Base-by-base conservation (phyloP, 2,888 invertebrate genomes). In the Melanophora roralis region DNA sequence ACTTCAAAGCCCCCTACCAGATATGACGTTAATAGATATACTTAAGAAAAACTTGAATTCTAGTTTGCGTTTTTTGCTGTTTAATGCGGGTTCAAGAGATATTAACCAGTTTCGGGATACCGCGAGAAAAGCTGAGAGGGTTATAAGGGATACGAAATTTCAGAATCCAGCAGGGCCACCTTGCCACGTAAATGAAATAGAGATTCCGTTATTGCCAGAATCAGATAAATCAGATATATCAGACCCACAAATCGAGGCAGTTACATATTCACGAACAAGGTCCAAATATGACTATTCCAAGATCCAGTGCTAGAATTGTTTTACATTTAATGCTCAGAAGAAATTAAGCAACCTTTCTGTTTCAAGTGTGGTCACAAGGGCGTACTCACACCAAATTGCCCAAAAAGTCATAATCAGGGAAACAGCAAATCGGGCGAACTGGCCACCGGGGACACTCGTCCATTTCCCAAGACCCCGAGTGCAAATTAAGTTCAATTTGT, bases 281-380 rank as follows among this genome's bases (percentile, higher is more conserved):
- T 2, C 9, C 8, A 49, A 21, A 2, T 19, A 32, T 27, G 64
- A 51, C 38, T 51, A 27, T 11, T 38, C 51, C 11, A 23, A 38
- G 1, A 38, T 65, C 5, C 21, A 23, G 4, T 65, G 64, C 7
- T 49, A 36, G 64, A 64, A 64, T 32, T 62, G 60, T 8, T 12
- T 8, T 47, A 62, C 34, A 62, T 62, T 1, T 59, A 59, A 14
- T 59, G 40, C 14, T n/a, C 40, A 3, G 40, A 59, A 12, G 16
- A 23, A 7, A 60, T 60, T 16, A 32, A 60, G 14, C 16, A 11
- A 4, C 43, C 43, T 11, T 60, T 60, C 14, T 60, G 60, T 45
- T 45, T 60, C 12, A 60, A 60, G 32, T 60, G 45, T 14, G 51
- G 62, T n/a, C 47, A n/a, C 47, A 12, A n/a, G n/a, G n/a, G n/a